These are phyloP conservation scores for Anguilla japonica DNA, from an alignment of 2,113 vertebrate species.

Conservation along the genomic window DNA sequence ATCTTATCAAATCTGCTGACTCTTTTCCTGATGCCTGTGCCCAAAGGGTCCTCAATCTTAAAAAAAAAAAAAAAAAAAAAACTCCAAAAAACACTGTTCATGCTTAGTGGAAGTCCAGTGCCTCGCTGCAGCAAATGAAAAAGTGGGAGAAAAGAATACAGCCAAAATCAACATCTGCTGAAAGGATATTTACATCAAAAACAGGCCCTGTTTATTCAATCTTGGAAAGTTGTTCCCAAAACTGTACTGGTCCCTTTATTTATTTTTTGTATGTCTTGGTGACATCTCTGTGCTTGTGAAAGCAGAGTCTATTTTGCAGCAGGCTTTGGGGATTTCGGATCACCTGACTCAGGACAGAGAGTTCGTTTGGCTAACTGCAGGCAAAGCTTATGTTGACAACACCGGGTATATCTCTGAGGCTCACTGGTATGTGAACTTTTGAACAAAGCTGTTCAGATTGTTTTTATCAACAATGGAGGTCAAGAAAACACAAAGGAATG, in stretches of 20 bases:
- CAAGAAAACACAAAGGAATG: not conserved
- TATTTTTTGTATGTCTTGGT: not conserved
- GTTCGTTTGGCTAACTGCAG: not conserved
- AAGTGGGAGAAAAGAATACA: not conserved
- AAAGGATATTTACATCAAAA: slow-evolving; percentile 22
- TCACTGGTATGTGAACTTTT: not conserved
- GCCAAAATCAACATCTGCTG: slow-evolving; percentile 26
- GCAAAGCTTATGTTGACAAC: not conserved
- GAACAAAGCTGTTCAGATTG: not conserved
- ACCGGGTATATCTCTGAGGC: not conserved
- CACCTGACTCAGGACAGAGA: not conserved
- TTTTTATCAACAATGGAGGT: not conserved
- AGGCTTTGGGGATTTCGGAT: slow-evolving; percentile 3
- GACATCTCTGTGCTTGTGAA: not conserved
- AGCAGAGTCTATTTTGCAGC: slow-evolving; percentile 11
- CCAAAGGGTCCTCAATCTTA: slow-evolving; percentile 15
- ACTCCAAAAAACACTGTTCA: slow-evolving; percentile 21
- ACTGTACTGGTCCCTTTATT: not conserved
- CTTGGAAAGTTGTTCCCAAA: slow-evolving; percentile 13
- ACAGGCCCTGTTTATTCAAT: slow-evolving; percentile 21
- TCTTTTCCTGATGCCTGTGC: slow-evolving; percentile 25
- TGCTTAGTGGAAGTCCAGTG: not conserved
- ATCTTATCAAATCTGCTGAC: slow-evolving; percentile 34
- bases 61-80: not conserved
- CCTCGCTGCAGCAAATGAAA: slow-evolving; percentile 14